Conservation (phyloP, 2,113 vertebrate genomes). For the Cyphomyrus plagiostoma region DNA sequence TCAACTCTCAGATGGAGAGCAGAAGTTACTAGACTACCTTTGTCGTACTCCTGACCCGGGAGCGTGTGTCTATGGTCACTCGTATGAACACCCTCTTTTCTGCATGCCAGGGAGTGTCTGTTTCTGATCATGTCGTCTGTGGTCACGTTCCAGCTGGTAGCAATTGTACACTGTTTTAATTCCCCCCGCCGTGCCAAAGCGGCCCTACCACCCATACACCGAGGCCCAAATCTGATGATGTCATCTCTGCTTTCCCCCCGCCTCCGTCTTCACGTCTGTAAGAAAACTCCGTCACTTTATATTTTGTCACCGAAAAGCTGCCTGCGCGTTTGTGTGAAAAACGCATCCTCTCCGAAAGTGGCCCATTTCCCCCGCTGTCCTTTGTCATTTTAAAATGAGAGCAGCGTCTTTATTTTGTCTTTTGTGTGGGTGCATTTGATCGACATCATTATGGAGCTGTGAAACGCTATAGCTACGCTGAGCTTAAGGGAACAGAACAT, state of each 20-base stretch:
- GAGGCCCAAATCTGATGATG: slow-evolving; percentile 35
- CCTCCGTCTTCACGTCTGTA: slow-evolving; percentile 20
- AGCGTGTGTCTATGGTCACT: neutral
- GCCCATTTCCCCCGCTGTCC: neutral
- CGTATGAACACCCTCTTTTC: slow-evolving; percentile 13
- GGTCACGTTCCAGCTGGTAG: slow-evolving; percentile 38
- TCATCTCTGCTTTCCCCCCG: slow-evolving; percentile 28
- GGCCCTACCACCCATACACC: slow-evolving; percentile 25
- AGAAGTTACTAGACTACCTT: neutral
- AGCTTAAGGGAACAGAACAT: slow-evolving; percentile 8
- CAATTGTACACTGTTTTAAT: slow-evolving; percentile 37
- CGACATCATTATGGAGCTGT: slow-evolving; percentile 7
- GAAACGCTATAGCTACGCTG: neutral
- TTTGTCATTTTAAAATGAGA: slow-evolving; percentile 14
- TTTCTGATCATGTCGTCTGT: slow-evolving; percentile 39
- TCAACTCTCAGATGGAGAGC: neutral
- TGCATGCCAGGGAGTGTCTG: slow-evolving; percentile 30
- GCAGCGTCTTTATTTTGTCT: slow-evolving; percentile 17
- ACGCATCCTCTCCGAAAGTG: slow-evolving; percentile 6
- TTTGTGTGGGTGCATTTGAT: slow-evolving; percentile 18
- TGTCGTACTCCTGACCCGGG: neutral
- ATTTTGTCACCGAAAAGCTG: slow-evolving; percentile 10
- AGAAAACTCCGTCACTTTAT: slow-evolving; percentile 23
- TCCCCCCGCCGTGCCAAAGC: slow-evolving; percentile 27
- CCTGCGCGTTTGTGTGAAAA: neutral